Evolutionary conservation across 2,888 invertebrate genomes (phyloP), one percentile per base, ranked within the genome.

Genomic region (Diaphora mendica): DNA sequence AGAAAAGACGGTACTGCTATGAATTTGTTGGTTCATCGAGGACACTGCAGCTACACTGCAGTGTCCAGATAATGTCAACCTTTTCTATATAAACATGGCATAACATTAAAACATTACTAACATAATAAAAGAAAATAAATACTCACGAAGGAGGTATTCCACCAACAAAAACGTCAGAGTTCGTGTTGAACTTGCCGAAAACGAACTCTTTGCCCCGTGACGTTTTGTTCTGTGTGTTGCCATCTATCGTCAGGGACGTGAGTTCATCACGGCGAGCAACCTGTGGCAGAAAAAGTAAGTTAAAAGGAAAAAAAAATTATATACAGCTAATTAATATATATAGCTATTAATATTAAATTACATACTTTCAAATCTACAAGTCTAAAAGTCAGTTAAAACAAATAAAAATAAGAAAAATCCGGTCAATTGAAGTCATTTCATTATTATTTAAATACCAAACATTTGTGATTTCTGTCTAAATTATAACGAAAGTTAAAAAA

Each of bases 151-250:
- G 97, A 79, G 99, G 99, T 96, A 99, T 97, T 44, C 99, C 99
- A n/a, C 99, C 99, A 80, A 99, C 97, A 95, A 98, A 99, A 76
- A 99, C 98, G 92, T 98, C 98, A 48, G 99, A 98, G 94, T 99
- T 99, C 79, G 98, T 97, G 78, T 96, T 96, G 89, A 98, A 97
- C 89, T 98, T 97, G 48, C 99, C 99, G 93, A 99, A 99, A 86
- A 97, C 97, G 90, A 98, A 98, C 93, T 99, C 98, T 88, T 98
- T 98, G 81, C 99, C 98, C 66, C 98, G 96, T 2, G 98, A 98
- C 33, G 97, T 97, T 77, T 98, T 97, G 88, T 97, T 97, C 89
- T 98, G 98, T 64, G 97, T 96, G 65, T 96, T 96, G n/a, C 97
- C 97, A 92, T 99, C 99, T 71, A 99, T 98, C n/a, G 97, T 96